Base-by-base conservation (phyloP, 2,113 vertebrate genomes). In the Hippocampus guttulatus region DNA sequence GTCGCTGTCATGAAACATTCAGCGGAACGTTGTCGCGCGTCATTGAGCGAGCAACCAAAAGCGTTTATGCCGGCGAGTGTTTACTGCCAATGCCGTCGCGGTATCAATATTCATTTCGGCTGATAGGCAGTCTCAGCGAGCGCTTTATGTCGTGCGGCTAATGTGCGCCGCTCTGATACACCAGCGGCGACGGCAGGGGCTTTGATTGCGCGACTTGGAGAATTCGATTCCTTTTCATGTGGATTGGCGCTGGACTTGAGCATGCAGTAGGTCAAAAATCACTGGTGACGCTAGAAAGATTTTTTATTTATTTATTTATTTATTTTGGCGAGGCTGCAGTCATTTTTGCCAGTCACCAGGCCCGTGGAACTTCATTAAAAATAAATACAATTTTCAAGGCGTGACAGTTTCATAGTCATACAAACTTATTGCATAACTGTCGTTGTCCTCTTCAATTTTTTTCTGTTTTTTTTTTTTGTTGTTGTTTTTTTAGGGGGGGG, bases 1-100 rank as follows among this genome's bases (percentile, higher is more conserved):
- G 78, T 15, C 78, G 85, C 81, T 85, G 84, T 89, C 88, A 84
- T 87, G 82, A 90, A 91, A 89, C 87, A 88, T 89, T 90, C 82
- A 91, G 71, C 83, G 61, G 64, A 85, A 75, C 30, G 71, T 38
- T 72, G 81, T 81, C 66, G 20, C 62, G 75, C 80, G 51, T 72
- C 79, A 70, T 67, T 75, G 78, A 83, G 75, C 82, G 58, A 76
- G 70, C 71, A 84, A 81, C 75, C 76, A 81, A 86, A 38, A 88
- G 76, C 64, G 67, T 85, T 82, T 85, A 79, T 66, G 75, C 33
- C 73, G 54, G 71, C 69, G n/a, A 69, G 67, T 58, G 68, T 86
- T 88, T 83, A 69, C 78, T 77, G 78, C 74, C 62, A 71, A 23
- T 69, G 70, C 69, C 47, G 76, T 61, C 64, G 9, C 23, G 38